phyloP scores from a whole-genome alignment of 2,113 vertebrate species.

The Pantherophis guttatus region DNA sequence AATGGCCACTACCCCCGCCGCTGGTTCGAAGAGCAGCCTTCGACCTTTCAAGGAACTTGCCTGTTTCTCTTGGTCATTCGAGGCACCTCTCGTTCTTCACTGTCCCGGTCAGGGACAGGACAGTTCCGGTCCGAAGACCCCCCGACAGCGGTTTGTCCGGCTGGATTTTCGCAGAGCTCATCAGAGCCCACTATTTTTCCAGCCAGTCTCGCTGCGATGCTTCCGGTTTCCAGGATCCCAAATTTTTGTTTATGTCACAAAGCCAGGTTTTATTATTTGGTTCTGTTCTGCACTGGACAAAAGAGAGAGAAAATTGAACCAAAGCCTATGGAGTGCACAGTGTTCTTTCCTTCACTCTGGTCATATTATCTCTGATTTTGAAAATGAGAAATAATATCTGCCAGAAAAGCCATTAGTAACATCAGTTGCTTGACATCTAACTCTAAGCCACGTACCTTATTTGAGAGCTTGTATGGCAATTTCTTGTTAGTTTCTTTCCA shows the following conservation, averaged over 20 bases:
- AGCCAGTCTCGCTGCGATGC: too few species aligned
- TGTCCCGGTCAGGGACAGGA: too few species aligned
- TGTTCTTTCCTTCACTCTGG: background rate
- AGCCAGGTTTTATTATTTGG: background rate
- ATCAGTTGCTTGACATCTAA: background rate
- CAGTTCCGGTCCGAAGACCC: too few species aligned
- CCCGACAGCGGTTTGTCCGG: too few species aligned
- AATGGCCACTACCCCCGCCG: too few species aligned
- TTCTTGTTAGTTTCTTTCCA: background rate
- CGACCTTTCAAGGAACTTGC: too few species aligned
- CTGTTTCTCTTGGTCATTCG: too few species aligned
- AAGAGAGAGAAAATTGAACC: background rate
- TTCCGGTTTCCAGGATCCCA: background rate
- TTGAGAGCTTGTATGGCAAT: background rate
- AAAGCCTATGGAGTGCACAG: background rate
- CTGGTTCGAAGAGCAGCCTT: too few species aligned
- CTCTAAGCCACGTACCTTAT: background rate
- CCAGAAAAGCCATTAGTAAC: background rate
- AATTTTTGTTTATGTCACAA: background rate
- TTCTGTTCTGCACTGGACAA: background rate
- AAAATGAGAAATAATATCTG: background rate
- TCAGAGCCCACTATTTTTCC: too few species aligned
- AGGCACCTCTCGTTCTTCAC: too few species aligned
- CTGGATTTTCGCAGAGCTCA: too few species aligned
- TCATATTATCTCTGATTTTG: background rate